These are phyloP conservation scores for Crotalus horridus DNA, from an alignment of 2,113 vertebrate genomes.

Conservation along the genomic window DNA sequence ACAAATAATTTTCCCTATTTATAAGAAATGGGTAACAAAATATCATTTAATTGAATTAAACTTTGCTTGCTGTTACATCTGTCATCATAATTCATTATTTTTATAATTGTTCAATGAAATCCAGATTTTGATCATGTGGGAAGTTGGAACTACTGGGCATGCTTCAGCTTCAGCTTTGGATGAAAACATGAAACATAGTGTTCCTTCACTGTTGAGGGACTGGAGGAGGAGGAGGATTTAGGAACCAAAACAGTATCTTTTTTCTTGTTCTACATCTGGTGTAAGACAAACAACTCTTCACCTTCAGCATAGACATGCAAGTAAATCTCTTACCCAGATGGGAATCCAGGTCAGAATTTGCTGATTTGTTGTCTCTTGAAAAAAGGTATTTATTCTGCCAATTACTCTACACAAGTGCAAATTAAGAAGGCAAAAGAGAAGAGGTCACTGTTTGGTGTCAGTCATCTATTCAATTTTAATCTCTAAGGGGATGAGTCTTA, in stretches of 20 bases:
- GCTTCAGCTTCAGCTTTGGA: not conserved
- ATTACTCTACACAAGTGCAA: conserved; percentile 60
- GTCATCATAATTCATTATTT: not conserved
- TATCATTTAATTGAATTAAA: not conserved
- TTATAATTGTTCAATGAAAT: not conserved
- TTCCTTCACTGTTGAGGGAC: not conserved
- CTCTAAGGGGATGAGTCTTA: not conserved
- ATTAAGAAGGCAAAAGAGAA: conserved; percentile 63
- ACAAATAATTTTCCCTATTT: not conserved
- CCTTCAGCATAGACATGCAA: not conserved
- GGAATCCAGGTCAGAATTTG: conserved; percentile 34
- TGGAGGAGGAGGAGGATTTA: not conserved
- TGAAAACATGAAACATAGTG: not conserved
- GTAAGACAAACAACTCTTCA: accelerated
- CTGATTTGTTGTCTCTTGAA: conserved; percentile 59
- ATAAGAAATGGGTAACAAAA: not conserved
- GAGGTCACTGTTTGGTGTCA: conserved; percentile 60
- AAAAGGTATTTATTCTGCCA: conserved; percentile 50
- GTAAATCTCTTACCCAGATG: conserved; percentile 17
- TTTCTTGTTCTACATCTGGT: not conserved
- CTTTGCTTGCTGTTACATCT: not conserved
- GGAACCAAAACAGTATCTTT: not conserved
- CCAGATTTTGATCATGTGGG: not conserved
- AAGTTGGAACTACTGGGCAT: not conserved
- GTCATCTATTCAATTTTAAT: conserved; percentile 40